phyloP scores from a whole-genome alignment of 2,888 invertebrate species.

The Phrixothrix hirtus region DNA sequence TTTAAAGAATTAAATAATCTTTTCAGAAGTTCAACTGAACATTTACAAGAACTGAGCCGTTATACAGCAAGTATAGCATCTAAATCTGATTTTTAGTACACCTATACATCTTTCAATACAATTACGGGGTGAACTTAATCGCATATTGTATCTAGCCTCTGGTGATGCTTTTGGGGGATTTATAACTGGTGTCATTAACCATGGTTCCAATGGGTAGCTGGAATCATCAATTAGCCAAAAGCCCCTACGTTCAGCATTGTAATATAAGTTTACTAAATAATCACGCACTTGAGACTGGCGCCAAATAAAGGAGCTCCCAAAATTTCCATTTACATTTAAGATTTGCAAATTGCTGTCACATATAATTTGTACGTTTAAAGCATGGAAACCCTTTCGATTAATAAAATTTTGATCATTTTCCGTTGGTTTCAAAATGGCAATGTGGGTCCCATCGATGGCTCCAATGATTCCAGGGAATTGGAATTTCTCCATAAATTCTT shows the following conservation, averaged over 20 bases:
- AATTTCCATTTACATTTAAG: slow-evolving; percentile 8
- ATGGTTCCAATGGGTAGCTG: slow-evolving; percentile 28
- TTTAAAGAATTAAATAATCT: too few relatives aligned
- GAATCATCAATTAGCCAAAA: slow-evolving; percentile 25
- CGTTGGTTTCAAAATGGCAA: slow-evolving; percentile 5
- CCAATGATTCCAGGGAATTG: slow-evolving; percentile 4
- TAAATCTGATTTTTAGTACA: slow-evolving; percentile 22
- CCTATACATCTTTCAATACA: slow-evolving; percentile 26
- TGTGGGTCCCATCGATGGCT: slow-evolving; percentile 2
- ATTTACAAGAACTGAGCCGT: too few relatives aligned
- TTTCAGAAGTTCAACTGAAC: too few relatives aligned
- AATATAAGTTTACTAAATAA: not conserved
- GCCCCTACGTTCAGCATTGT: slow-evolving; percentile 5
- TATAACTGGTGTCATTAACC: slow-evolving; percentile 23
- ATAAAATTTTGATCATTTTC: slow-evolving; percentile 2
- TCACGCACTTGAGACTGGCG: not conserved
- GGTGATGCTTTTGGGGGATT: slow-evolving; percentile 15
- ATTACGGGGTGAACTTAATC: slow-evolving; percentile 15
- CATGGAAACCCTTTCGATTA: slow-evolving; percentile 3
- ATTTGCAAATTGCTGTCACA: slow-evolving; percentile 5
- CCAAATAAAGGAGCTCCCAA: slow-evolving; percentile 1
- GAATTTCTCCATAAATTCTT: not conserved
- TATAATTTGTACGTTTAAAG: slow-evolving; percentile 5
- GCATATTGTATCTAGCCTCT: slow-evolving; percentile 15
- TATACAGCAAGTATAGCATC: too few relatives aligned